A percentile compares a stretch with the other conserved stretches of the same genome.
phyloP scores from a whole-genome alignment of 2,113 vertebrate genomes.

The Lampris incognitus region DNA sequence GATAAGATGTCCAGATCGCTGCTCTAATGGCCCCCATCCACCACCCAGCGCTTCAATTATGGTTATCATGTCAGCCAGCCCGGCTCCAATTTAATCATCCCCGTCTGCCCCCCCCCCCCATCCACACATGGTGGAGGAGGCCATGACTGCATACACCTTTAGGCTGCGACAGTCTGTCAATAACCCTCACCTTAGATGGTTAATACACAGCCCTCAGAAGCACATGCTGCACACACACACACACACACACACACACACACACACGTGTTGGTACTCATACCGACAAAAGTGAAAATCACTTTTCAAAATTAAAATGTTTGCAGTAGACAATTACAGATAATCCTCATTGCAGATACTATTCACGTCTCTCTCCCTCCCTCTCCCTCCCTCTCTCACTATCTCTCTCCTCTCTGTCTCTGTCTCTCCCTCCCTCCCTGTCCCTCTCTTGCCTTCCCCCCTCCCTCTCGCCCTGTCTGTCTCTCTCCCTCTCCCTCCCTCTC shows the following conservation, averaged over 20 bases:
- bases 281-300: no score
- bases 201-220: background rate
- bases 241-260: background rate
- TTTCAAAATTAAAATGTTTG: no score
- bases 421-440: no score
- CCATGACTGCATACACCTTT: background rate
- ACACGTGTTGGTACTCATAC: no score
- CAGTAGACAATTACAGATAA: no score
- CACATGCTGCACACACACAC: background rate
- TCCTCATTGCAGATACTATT: background rate
- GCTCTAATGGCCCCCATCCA: constrained; percentile 47
- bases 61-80: constrained; percentile 55
- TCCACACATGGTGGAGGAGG: background rate
- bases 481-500: no score
- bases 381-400: no score
- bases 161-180: constrained; percentile 40
- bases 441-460: no score
- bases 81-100: constrained; percentile 60
- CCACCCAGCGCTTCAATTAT: constrained; percentile 45
- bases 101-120: constrained; percentile 14
- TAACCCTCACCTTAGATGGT: constrained; percentile 19
- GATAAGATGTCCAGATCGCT: constrained; percentile 57
- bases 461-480: no score
- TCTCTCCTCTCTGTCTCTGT: no score
- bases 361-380: background rate